A percentile compares a stretch with the other conserved stretches of the same genome.
These are phyloP conservation scores for Machimus atricapillus DNA, from an alignment of 2,888 invertebrate species.

Conservation along the genomic window DNA sequence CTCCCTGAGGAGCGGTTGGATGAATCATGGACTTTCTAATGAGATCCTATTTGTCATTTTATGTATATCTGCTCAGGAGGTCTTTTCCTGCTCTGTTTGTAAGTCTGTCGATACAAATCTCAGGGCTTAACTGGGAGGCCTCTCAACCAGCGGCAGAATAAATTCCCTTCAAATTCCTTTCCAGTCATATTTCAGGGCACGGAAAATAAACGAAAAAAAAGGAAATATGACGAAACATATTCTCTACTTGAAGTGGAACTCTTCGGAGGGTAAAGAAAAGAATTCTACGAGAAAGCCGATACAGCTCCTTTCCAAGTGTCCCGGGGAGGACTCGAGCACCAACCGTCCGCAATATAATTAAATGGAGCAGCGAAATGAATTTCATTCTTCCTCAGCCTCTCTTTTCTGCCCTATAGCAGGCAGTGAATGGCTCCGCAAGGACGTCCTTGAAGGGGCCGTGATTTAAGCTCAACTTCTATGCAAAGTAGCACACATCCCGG, in stretches of 20 bases:
- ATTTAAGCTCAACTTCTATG: slow-evolving; percentile 13
- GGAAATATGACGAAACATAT: not conserved
- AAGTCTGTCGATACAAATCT: not conserved
- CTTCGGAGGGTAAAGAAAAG: not conserved
- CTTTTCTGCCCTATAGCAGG: not conserved
- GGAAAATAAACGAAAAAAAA: not conserved
- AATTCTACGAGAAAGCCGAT: not conserved
- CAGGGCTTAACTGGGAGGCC: not conserved
- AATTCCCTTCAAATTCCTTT: slow-evolving; percentile 14
- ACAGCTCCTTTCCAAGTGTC: not conserved
- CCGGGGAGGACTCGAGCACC: not conserved
- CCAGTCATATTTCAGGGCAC: not conserved
- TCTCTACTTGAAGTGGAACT: not conserved
- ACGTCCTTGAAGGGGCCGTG: slow-evolving; percentile 3
- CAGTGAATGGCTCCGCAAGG: slow-evolving; percentile 15
- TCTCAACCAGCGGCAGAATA: not conserved
- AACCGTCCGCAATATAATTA: slow-evolving; percentile 11
- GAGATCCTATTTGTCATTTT: not conserved
- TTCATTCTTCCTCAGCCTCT: not conserved
- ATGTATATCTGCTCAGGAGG: not conserved
- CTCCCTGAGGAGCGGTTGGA: not conserved
- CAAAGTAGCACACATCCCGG: not conserved
- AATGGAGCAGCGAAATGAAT: slow-evolving; percentile 24
- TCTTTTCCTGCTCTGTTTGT: not conserved
- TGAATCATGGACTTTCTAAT: slow-evolving; percentile 10